These are phyloP conservation scores for Scaptomyza cyrtandrae DNA, from an alignment of 2,888 invertebrate species.

Conservation along the genomic window DNA sequence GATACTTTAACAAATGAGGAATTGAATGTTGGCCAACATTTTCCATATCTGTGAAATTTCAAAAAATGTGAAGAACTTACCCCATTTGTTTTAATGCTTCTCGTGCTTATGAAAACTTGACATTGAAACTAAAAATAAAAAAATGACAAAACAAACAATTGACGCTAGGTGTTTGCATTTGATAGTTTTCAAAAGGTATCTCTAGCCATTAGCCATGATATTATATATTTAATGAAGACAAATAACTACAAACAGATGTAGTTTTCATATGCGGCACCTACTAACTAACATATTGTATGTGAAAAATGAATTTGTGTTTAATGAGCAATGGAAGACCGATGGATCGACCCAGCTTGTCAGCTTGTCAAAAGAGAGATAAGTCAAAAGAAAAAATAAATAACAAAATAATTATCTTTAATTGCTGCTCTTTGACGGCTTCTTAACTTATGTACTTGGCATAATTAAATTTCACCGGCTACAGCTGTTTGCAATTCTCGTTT, in stretches of 20 bases:
- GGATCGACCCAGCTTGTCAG: conserved; percentile 51
- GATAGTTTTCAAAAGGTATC: conserved; percentile 8
- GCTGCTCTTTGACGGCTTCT: conserved; percentile 9
- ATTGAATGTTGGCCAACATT: too few species aligned
- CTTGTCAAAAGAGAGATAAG: conserved; percentile 26
- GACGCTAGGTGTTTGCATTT: conserved; percentile 2
- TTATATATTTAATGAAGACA: conserved; percentile 1
- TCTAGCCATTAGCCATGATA: conserved; percentile 1
- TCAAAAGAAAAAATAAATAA: conserved; percentile 1
- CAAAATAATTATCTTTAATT: conserved; percentile 34
- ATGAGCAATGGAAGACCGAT: conserved; percentile 47
- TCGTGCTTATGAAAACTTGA: conserved; percentile 12
- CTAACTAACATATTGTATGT: conserved; percentile 8
- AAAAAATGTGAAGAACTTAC: not conserved
- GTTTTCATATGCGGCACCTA: conserved; percentile 4
- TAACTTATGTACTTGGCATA: conserved; percentile 60
- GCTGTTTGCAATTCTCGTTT: conserved; percentile 44
- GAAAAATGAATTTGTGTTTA: conserved; percentile 26
- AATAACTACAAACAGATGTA: conserved; percentile 7
- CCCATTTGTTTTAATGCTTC: not conserved
- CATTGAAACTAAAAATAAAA: conserved; percentile 15
- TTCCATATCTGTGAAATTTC: too few species aligned
- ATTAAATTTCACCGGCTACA: conserved; percentile 42
- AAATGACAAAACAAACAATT: conserved; percentile 6
- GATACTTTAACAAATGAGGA: too few species aligned